Base-by-base conservation (phyloP, 2,113 vertebrate genomes). In the Dissostichus mawsoni region DNA sequence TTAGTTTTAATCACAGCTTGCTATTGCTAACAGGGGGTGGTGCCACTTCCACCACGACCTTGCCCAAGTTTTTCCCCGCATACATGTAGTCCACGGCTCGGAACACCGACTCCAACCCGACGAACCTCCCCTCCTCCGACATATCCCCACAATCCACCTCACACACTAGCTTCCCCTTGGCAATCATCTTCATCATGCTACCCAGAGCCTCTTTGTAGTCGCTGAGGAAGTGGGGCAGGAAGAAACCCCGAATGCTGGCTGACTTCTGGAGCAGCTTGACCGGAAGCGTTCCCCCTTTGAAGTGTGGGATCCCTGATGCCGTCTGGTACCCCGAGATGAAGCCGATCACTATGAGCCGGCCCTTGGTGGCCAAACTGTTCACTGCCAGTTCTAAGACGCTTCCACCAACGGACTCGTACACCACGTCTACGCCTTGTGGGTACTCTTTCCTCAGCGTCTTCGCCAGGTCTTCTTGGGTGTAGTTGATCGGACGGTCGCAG, bases 11-110 rank as follows among this genome's bases (percentile, higher is more conserved):
- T 98, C 94, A 98, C 86, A 98, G 94, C 90, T 98, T 98, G 94
- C 96, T 98, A 86, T 94, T 95, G 90, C 90, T 93, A 86, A 94
- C 94, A 85, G 94, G 81, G 67, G 94, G 68, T 14, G 87, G 96
- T 84, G 94, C 91, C 90, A 99, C 91, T 84, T 98, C 97, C 76
- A 97, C 96, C 84, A 98, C 96, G 68, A 98, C 96, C 93, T 99
- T 99, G 77, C 98, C 97, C 81, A 95, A 92, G 94, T 99, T 99
- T 90, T 95, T 97, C 73, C 97, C 95, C 41, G 92, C 92, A 87
- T 98, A 98, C 97, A 99, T 96, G 92, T 98, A 95, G 92, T 99
- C 96, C 79, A 98, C 95, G 8, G 97, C 97, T 80, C 92, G 94
- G 94, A 97, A 98, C 55, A 98, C 90, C 0, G 97, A 96, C 90